phyloP scores from a whole-genome alignment of 1,140 invertebrate genomes.

The Drosophila seguyi region DNA sequence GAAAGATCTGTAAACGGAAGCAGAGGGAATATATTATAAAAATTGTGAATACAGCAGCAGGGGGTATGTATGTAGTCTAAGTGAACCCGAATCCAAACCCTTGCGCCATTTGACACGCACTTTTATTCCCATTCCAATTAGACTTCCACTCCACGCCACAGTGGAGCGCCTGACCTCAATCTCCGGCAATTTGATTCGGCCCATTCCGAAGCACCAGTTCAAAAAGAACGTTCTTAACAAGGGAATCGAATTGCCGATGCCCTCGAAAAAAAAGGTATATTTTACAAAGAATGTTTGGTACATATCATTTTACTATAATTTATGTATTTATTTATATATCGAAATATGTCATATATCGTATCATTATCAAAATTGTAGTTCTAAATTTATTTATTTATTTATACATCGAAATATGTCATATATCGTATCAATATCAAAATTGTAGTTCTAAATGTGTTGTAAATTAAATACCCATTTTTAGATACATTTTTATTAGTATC shows the following conservation, averaged over 20 bases:
- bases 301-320: not conserved
- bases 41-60: constrained; percentile 30
- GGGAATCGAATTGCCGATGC: not conserved
- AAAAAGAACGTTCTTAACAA: not conserved
- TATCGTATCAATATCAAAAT: too few relatives aligned
- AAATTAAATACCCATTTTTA: too few relatives aligned
- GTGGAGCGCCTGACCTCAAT: constrained; percentile 77
- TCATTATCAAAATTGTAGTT: too few relatives aligned
- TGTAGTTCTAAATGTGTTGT: too few relatives aligned
- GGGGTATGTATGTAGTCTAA: not conserved
- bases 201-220: constrained; percentile 14
- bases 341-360: too few relatives aligned
- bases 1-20: constrained; percentile 93
- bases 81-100: constrained; percentile 22
- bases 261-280: not conserved
- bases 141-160: constrained; percentile 48
- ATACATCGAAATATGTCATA: too few relatives aligned
- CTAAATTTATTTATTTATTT: too few relatives aligned
- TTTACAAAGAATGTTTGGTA: too few relatives aligned
- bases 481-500: too few relatives aligned
- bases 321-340: not conserved
- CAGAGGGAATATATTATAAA: constrained; percentile 44
- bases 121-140: constrained; percentile 20
- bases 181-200: constrained; percentile 62
- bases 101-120: constrained; percentile 47